These are phyloP conservation scores for Cheirogaleus major DNA, from an alignment of 2,797 vertebrate genomes.

Conservation along the genomic window DNA sequence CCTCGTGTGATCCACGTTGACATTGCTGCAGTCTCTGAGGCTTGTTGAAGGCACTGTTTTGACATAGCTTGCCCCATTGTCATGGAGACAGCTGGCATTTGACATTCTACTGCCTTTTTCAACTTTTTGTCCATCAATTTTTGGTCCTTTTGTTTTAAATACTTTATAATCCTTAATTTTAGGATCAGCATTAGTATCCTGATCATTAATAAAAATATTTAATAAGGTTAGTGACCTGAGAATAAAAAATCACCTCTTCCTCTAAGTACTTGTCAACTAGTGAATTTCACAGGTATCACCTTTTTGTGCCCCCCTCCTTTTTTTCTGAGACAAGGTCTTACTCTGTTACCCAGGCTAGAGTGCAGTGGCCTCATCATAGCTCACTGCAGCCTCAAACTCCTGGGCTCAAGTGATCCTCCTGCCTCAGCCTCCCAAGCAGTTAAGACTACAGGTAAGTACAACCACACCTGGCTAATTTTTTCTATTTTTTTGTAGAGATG, in stretches of 20 bases:
- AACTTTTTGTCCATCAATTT: conserved; percentile 75
- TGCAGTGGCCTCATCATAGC: not conserved
- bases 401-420: not conserved
- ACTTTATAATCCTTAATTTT: conserved; percentile 83
- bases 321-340: not conserved
- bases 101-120: conserved; percentile 77
- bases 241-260: conserved; percentile 34
- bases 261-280: not conserved
- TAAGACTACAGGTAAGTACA: not conserved
- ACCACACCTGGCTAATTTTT: not conserved
- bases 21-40: conserved; percentile 79
- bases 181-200: conserved; percentile 82
- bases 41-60: conserved; percentile 78
- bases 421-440: not conserved
- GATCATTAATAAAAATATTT: conserved; percentile 63
- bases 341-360: not conserved
- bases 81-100: conserved; percentile 71
- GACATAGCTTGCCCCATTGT: conserved; percentile 54
- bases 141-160: conserved; percentile 78
- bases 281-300: not conserved
- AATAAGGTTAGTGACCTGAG: conserved; percentile 45
- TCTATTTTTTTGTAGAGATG: not conserved
- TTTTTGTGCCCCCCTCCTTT: not conserved
- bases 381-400: not conserved
- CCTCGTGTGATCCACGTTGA: conserved; percentile 75